Percentiles rank a stretch among this genome's conserved stretches.
These are phyloP conservation scores for Hystrix brachyura DNA, from an alignment of 2,113 vertebrate species.

Conservation along the genomic window DNA sequence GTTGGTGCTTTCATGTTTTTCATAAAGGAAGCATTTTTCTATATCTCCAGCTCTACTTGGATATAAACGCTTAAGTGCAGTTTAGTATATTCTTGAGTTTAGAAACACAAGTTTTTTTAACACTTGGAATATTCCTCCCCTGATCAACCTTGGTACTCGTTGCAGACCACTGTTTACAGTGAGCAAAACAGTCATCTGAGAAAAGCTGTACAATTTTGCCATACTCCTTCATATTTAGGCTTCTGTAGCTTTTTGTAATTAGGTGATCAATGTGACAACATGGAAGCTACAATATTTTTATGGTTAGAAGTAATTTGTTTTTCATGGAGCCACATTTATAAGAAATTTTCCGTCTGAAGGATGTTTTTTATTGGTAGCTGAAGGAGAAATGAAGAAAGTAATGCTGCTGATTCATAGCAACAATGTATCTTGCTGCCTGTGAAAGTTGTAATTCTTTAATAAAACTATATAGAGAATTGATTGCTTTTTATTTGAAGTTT, in stretches of 20 bases:
- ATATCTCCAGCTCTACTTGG: neutral
- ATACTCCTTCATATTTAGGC: constrained; percentile 22
- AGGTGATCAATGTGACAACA: constrained; percentile 27
- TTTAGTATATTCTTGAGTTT: constrained; percentile 65
- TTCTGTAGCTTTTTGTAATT: constrained; percentile 63
- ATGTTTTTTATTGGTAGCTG: constrained; percentile 79
- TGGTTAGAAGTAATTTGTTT: constrained; percentile 63
- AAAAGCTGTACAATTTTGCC: constrained; percentile 25
- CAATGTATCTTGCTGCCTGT: constrained; percentile 87
- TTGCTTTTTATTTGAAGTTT: constrained; percentile 87
- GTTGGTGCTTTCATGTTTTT: constrained; percentile 14
- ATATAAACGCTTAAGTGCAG: constrained; percentile 15
- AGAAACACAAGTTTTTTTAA: constrained; percentile 73
- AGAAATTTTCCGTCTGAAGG: constrained; percentile 65
- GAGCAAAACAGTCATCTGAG: constrained; percentile 42
- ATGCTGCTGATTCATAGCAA: constrained; percentile 85
- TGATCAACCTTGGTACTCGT: neutral
- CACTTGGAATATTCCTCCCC: neutral
- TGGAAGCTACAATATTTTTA: constrained; percentile 48
- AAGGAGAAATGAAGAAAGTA: constrained; percentile 77
- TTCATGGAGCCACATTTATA: constrained; percentile 52
- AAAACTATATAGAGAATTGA: constrained; percentile 88
- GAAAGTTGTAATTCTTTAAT: constrained; percentile 88
- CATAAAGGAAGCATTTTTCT: constrained; percentile 48
- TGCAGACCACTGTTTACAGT: neutral